phyloP scores from a whole-genome alignment of 2,888 invertebrate species.

The Cheiracanthium punctorium region DNA sequence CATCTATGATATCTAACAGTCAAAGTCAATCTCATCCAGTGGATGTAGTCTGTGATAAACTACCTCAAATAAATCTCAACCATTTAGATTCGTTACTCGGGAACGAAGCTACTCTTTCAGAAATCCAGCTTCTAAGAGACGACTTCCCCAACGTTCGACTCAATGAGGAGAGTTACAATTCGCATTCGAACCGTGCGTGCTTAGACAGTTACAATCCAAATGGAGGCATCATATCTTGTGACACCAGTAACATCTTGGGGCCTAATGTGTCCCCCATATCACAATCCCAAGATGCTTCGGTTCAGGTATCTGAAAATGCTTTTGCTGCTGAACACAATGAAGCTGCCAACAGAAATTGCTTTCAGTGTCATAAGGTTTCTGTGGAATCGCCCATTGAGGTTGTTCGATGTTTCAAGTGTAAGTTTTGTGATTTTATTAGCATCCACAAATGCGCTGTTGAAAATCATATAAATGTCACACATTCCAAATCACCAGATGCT shows the following conservation, averaged over 20 bases:
- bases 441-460: conserved; percentile 79
- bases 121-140: conserved; percentile 45
- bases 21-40: conserved; percentile 56
- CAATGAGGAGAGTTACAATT: conserved; percentile 1
- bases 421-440: conserved; percentile 80
- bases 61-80: conserved; percentile 67
- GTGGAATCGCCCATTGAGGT: conserved; percentile 70
- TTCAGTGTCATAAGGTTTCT: conserved; percentile 41
- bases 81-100: conserved; percentile 61
- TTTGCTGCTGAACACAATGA: neutral
- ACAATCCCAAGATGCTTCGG: conserved; percentile 44
- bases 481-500: conserved; percentile 74
- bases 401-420: conserved; percentile 78
- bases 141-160: conserved; percentile 33
- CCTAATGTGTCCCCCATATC: neutral
- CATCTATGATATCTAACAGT: conserved; percentile 50
- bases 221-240: conserved; percentile 5
- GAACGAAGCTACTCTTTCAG: conserved; percentile 32
- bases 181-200: conserved; percentile 26
- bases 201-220: conserved; percentile 16
- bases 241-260: conserved; percentile 14
- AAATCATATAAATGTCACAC: conserved; percentile 79
- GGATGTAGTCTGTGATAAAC: conserved; percentile 56
- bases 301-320: conserved; percentile 32
- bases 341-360: conserved; percentile 29